Evolutionary conservation across 2,797 vertebrate species (phyloP), one percentile per base, ranked within the genome.

Genomic region (Chelidonichthys spinosus): DNA sequence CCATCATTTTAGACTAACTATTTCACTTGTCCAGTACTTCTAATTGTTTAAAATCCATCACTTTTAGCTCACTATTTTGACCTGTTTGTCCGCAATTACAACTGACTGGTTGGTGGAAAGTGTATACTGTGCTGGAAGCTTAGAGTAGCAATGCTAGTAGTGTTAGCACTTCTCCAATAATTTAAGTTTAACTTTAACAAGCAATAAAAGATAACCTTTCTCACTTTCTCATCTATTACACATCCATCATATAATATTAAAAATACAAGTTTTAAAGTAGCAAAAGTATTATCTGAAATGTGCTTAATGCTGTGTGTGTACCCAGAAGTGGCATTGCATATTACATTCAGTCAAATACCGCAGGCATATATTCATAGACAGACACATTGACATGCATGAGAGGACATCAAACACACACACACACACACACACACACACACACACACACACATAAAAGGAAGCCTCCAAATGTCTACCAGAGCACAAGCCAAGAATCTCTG

Each of bases 401-500:
- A 83, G 63, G 49, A 79, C 52, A 53, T 72, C 74, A 47, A 43
- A 37, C 15, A 11, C 52, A 7, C 39, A 25, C 18, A 33, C 37
- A 40, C 55, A 58, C 55, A 58, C 4, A 55, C 53, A 55, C 53
- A 58, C 54, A 63, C 49, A 75, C 50, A 71, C n/a, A 65, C 36
- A 66, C 43, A 73, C 42, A 64, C 42, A 72, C 13, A 75, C 2
- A 62, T 13, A 25, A 18, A 74, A 71, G 67, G 63, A 50, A 65
- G 60, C 36, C 67, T 79, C 52, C 73, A 67, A 60, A 82, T 68
- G 56, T 36, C 43, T 62, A 72, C 81, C 76, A 78, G 58, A 87
- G 61, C 76, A 76, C 77, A 82, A 88, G 91, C 87, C 90, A 89
- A 84, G 76, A 89, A 76, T 84, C 85, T 71, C 72, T 84, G 87